Percentiles rank a stretch among this genome's conserved stretches.
phyloP scores from a whole-genome alignment of 2,113 vertebrate genomes.

The Phylloscopus trochiloides region DNA sequence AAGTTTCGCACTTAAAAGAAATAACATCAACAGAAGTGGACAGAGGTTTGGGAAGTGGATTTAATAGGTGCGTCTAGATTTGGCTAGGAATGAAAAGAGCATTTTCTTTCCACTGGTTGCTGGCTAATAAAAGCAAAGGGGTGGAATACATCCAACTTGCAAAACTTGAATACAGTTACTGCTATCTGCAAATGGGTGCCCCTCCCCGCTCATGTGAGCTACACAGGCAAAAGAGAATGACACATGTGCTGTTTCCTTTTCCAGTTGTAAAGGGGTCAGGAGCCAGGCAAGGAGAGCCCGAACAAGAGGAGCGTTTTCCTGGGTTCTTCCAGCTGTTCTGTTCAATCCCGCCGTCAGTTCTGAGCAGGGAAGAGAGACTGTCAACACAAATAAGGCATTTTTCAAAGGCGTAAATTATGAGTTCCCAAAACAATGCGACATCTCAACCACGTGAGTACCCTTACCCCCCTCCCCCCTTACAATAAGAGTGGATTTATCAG shows the following conservation, averaged over 20 bases:
- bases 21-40: background rate
- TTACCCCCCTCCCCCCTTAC: background rate
- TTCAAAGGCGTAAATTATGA: constrained; percentile 59
- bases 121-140: constrained; percentile 26
- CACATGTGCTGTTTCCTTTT: constrained; percentile 74
- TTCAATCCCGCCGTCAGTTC: background rate
- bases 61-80: background rate
- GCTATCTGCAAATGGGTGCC: constrained; percentile 72
- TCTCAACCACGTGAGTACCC: constrained; percentile 68
- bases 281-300: constrained; percentile 35
- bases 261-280: constrained; percentile 64
- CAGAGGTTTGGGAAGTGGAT: background rate
- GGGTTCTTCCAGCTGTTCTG: constrained; percentile 40
- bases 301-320: constrained; percentile 68
- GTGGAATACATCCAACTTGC: constrained; percentile 36
- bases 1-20: constrained; percentile 5
- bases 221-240: constrained; percentile 65
- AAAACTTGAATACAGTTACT: constrained; percentile 65
- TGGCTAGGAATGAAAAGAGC: constrained; percentile 14
- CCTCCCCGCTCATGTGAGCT: constrained; percentile 74
- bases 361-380: constrained; percentile 26
- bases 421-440: constrained; percentile 38
- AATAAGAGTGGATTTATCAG: background rate
- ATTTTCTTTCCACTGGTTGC: constrained; percentile 35
- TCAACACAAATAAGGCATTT: constrained; percentile 44